phyloP scores from a whole-genome alignment of 2,113 vertebrate species.

The Dinomys branickii region DNA sequence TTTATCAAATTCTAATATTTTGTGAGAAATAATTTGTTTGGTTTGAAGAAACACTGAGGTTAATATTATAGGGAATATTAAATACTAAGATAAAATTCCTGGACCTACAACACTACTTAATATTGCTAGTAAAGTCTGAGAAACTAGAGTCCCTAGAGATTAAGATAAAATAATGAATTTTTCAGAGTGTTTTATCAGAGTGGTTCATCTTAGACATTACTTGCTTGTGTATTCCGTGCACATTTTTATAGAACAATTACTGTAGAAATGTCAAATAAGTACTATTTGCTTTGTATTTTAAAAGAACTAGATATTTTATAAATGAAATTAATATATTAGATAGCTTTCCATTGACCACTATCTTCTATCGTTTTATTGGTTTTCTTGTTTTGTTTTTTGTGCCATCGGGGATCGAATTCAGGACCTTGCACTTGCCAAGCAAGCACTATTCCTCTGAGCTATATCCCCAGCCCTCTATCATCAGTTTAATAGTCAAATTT shows the following conservation, averaged over 20 bases:
- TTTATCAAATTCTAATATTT: not conserved
- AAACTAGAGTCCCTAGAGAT: not conserved
- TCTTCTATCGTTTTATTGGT: too few relatives aligned
- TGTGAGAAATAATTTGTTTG: conserved; percentile 25
- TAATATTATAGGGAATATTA: not conserved
- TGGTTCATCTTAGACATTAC: not conserved
- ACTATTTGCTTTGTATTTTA: not conserved
- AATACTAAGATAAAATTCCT: conserved; percentile 1
- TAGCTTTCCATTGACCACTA: not conserved
- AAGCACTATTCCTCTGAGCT: too few relatives aligned
- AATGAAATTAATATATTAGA: not conserved
- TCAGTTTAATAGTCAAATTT: conserved; percentile 7
- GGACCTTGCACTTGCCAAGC: too few relatives aligned
- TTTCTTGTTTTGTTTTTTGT: too few relatives aligned
- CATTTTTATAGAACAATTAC: not conserved
- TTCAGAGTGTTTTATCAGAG: not conserved
- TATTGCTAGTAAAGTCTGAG: not conserved
- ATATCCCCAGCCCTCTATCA: too few relatives aligned
- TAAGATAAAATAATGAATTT: not conserved
- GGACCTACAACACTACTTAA: not conserved
- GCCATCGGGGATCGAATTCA: too few relatives aligned
- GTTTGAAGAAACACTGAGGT: not conserved
- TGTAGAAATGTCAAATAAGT: not conserved
- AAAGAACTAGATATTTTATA: not conserved
- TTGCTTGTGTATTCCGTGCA: not conserved